Conservation (phyloP, 2,113 vertebrate species). For the Pseudorasbora parva region DNA sequence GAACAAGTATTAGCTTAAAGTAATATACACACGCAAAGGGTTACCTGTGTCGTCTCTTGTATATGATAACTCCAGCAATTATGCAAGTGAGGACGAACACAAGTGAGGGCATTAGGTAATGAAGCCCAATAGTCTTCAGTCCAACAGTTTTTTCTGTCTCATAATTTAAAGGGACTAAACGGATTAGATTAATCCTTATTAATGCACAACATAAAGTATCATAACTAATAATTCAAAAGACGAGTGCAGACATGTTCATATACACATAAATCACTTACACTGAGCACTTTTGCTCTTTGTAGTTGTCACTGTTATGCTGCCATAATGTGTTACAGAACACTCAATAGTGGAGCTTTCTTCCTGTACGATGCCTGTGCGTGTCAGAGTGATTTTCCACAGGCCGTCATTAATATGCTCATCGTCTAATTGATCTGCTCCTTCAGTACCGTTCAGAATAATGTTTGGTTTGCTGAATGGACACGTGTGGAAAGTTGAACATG, state of each 20-base stretch:
- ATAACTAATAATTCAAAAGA: background rate
- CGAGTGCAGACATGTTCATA: background rate
- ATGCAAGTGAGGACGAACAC: background rate
- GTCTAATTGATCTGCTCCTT: background rate
- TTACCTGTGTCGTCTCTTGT: background rate
- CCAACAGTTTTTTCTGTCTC: background rate
- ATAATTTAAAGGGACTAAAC: background rate
- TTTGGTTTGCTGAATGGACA: constrained; percentile 19
- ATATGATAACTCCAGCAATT: constrained; percentile 47
- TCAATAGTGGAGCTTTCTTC: background rate
- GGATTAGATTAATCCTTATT: background rate
- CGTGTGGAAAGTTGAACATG: background rate
- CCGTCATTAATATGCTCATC: background rate
- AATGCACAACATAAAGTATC: background rate
- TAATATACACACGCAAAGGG: background rate
- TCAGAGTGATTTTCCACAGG: constrained; percentile 14
- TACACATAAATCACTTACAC: constrained; percentile 55
- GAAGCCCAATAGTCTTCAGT: background rate
- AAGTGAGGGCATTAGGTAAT: constrained; percentile 10
- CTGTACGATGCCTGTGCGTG: background rate
- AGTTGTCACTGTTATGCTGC: background rate
- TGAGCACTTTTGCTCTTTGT: background rate
- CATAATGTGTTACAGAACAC: constrained; percentile 41
- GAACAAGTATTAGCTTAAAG: too few relatives aligned
- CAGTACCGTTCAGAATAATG: background rate